Conservation (phyloP, 64 coral and sea anemone species). For the Montipora sp. region DNA sequence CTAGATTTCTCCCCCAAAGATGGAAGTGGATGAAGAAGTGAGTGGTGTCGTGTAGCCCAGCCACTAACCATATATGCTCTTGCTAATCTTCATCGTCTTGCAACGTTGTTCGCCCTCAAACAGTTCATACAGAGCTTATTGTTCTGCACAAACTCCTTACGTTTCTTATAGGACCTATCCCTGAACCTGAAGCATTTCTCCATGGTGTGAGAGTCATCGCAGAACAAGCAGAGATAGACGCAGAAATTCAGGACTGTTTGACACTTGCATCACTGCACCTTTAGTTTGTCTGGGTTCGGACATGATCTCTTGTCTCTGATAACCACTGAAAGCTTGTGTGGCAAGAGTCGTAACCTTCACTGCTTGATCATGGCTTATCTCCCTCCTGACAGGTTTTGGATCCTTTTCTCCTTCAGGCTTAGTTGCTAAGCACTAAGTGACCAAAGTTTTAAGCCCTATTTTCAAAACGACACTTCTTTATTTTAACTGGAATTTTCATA, state of each 20-base stretch:
- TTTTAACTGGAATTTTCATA: not conserved
- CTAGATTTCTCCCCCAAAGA: not conserved
- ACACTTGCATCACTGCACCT: not conserved
- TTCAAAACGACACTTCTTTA: conserved; percentile 45
- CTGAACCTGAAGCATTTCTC: conserved; percentile 48
- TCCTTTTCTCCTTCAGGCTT: not conserved
- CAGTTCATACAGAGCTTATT: conserved; percentile 60
- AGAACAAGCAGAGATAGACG: not conserved
- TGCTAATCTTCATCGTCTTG: conserved; percentile 11
- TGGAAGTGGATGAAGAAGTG: no score
- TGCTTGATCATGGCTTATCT: not conserved
- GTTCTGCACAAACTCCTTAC: conserved; percentile 35
- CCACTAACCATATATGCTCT: conserved; percentile 24
- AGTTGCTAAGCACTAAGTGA: conserved; percentile 19
- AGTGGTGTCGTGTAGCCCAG: not conserved
- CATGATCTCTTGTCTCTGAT: no score
- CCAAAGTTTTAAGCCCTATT: conserved; percentile 47
- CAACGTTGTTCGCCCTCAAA: conserved; percentile 14
- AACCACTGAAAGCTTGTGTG: no score
- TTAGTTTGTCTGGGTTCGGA: not conserved
- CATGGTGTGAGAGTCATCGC: conserved; percentile 1
- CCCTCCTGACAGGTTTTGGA: not conserved
- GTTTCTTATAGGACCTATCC: conserved; percentile 1
- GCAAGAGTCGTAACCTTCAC: not conserved
- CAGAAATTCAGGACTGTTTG: not conserved